Evolutionary conservation across 1,140 invertebrate species (phyloP).

Genomic region (Stegodyphus dumicola): DNA sequence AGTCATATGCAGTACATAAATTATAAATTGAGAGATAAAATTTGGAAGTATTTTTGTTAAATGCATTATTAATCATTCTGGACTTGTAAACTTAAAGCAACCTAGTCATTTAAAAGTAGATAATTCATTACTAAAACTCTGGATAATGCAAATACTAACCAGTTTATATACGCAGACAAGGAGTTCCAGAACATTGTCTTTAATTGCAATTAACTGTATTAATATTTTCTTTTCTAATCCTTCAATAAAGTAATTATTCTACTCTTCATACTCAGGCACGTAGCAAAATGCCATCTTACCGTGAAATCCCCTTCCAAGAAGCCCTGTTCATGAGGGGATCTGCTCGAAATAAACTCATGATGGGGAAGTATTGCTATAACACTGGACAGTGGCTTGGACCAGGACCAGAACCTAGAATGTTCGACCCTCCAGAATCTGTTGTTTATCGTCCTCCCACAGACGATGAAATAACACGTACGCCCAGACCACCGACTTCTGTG

Average conservation of each 20-base stretch:
- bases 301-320: slow-evolving; percentile 58
- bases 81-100: no score
- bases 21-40: no score
- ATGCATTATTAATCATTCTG: no score
- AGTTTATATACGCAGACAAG: no score
- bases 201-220: no score
- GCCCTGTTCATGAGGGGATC: slow-evolving; percentile 33
- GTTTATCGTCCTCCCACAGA: slow-evolving; percentile 43
- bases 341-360: slow-evolving; percentile 5
- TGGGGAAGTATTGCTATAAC: slow-evolving; percentile 49
- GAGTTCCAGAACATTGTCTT: no score
- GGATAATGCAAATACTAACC: no score
- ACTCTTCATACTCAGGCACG: not conserved
- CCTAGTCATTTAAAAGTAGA: no score
- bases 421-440: slow-evolving; percentile 13
- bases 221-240: no score
- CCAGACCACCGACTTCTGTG: slow-evolving; percentile 45
- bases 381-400: slow-evolving; percentile 50
- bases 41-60: no score
- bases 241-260: not conserved
- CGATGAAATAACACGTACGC: slow-evolving; percentile 29
- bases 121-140: no score
- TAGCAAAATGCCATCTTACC: slow-evolving; percentile 44
- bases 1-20: no score
- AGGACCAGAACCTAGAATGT: slow-evolving; percentile 30